Base-by-base conservation (phyloP, 2,113 vertebrate species). In the Pituophis catenifer region DNA sequence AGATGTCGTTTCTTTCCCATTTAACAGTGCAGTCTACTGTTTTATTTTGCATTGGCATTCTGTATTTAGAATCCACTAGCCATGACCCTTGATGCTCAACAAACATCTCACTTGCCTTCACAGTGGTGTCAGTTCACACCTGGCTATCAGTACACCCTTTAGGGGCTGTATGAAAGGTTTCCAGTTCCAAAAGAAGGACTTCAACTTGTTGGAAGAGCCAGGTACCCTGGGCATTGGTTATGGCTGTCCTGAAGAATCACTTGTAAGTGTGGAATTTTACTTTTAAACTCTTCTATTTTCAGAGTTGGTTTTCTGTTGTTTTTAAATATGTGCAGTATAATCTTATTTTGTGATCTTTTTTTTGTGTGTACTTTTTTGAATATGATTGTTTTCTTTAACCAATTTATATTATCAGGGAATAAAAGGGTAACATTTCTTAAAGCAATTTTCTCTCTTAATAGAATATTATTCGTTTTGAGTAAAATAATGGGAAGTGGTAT, bases 171-270 rank as follows among this genome's bases (percentile, higher is more conserved):
- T 99, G 95, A 99, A 99, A 95, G 99, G 99, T 52, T 99, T 99
- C 97, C 99, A 99, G 97, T 99, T 99, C 97, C 99, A 99, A 97
- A 99, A 99, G 96, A 99, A 99, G 96, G 99, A 99, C 96, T 99
- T 99, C 96, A 99, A 99, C 96, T 97, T 99, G 90, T 93, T 99
- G 94, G 99, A 99, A 96, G 98, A 99, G 95, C 98, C 98, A 24
- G 99, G 99, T 93, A 99, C 99, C 38, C 97, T 99, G 5, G 99
- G 99, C 94, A 98, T 99, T 96, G 99, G 99, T 96, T 99, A 98
- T 11, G 99, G 99, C 85, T 99, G 99, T 94, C 98, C 99, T 33
- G 99, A 99, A 96, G 99, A 99, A 94, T 99, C 98, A 88, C 98
- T 99, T 96, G 99, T 99, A 98, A 98, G 99, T 95, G 59, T 38